Evolutionary conservation across 92 coral and sea anemone species (phyloP).

Genomic region (Galaxea fascicularis): DNA sequence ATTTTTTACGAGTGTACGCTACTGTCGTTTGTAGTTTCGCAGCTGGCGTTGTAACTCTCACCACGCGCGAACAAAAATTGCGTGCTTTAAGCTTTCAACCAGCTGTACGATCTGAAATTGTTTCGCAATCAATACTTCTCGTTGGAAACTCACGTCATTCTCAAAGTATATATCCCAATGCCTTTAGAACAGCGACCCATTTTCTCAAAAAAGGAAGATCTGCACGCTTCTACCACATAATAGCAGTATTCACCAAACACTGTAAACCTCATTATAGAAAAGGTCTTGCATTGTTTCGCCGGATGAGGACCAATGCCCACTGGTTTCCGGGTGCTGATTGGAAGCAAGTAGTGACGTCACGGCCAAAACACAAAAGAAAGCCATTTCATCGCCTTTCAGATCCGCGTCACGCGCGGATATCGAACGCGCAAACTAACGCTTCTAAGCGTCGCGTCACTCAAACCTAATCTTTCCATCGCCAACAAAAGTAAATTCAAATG

Average conservation of each 20-base stretch:
- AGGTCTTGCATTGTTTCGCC: constrained; percentile 70
- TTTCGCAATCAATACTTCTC: constrained; percentile 39
- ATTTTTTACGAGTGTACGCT: constrained; percentile 49
- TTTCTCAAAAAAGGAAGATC: not conserved
- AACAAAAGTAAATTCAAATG: constrained; percentile 20
- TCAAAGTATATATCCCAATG: not conserved
- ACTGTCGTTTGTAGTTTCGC: constrained; percentile 43
- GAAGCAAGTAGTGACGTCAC: constrained; percentile 82
- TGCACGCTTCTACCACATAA: constrained; percentile 32
- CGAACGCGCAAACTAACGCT: constrained; percentile 75
- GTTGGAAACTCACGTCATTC: constrained; percentile 25
- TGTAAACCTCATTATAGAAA: constrained; percentile 35
- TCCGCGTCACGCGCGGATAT: constrained; percentile 80
- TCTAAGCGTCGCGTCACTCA: constrained; percentile 81
- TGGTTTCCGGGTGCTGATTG: constrained; percentile 92
- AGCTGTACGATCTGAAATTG: not conserved
- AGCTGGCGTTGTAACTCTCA: constrained; percentile 59
- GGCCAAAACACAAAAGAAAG: constrained; percentile 63
- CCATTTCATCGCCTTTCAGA: constrained; percentile 48
- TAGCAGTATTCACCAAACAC: constrained; percentile 22
- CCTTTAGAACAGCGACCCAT: not conserved
- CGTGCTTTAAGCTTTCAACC: constrained; percentile 36
- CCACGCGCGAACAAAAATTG: constrained; percentile 65
- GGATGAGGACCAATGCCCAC: constrained; percentile 91
- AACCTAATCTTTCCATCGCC: not conserved